Evolutionary conservation across 2,113 vertebrate genomes (phyloP).

Genomic region (Prionailurus viverrinus): DNA sequence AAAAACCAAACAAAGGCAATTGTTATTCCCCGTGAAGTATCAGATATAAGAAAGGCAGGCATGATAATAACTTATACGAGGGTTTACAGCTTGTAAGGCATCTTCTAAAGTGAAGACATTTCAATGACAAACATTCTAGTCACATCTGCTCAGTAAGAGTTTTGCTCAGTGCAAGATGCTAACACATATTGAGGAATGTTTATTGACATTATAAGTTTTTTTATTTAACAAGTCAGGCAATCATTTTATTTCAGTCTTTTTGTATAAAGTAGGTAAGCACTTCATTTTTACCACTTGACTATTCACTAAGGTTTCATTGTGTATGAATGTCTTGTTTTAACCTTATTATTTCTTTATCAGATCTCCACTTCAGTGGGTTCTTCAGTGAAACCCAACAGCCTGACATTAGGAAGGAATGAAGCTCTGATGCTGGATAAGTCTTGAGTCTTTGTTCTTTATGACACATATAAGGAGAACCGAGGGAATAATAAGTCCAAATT

Average conservation of each 20-base stretch:
- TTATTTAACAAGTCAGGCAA: background rate
- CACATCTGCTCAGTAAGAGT: background rate
- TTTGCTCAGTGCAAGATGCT: background rate
- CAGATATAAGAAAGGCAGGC: background rate
- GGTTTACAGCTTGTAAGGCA: background rate
- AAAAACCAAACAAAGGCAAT: conserved; percentile 52
- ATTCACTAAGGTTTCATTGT: conserved; percentile 41
- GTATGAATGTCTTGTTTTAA: conserved; percentile 39
- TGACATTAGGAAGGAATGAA: conserved; percentile 45
- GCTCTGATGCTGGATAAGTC: background rate
- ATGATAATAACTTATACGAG: conserved; percentile 1
- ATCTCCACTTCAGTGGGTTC: background rate
- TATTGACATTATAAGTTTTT: conserved; percentile 9
- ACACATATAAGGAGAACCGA: background rate
- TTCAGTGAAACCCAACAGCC: background rate
- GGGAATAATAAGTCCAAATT: background rate
- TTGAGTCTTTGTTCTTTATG: conserved; percentile 32
- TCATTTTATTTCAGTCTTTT: conserved; percentile 9
- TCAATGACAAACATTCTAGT: background rate
- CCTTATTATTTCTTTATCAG: background rate
- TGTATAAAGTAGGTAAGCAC: background rate
- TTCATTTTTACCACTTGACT: conserved; percentile 46
- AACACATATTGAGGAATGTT: background rate
- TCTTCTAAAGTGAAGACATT: background rate
- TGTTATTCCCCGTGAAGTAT: conserved; percentile 16